These are phyloP conservation scores for Pogonomyrmex barbatus DNA, from an alignment of 1,140 invertebrate genomes.

Conservation along the genomic window DNA sequence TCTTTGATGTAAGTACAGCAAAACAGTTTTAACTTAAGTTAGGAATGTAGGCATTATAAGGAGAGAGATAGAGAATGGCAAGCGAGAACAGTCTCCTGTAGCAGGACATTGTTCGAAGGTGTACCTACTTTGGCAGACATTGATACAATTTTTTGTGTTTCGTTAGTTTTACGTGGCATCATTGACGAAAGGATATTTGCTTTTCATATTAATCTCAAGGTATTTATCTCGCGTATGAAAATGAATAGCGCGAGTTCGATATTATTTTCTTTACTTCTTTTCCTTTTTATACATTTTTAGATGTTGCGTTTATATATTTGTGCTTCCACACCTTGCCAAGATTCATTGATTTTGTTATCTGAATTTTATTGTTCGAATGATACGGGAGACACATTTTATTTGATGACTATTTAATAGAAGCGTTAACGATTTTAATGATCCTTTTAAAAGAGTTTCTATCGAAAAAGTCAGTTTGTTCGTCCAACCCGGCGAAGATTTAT, in stretches of 20 bases:
- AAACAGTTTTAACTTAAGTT: constrained; percentile 75
- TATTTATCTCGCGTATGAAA: constrained; percentile 44
- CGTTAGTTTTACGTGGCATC: constrained; percentile 32
- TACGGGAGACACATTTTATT: constrained; percentile 42
- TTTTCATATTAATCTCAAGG: constrained; percentile 27
- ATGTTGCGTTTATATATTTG: constrained; percentile 71
- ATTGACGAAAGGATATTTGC: background rate
- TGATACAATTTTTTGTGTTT: constrained; percentile 78
- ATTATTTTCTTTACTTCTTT: constrained; percentile 61
- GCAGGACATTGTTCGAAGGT: constrained; percentile 74
- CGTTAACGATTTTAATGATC: constrained; percentile 22
- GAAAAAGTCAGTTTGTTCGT: constrained; percentile 61
- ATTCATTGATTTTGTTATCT: constrained; percentile 63
- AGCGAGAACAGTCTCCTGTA: constrained; percentile 70
- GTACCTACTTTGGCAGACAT: constrained; percentile 84
- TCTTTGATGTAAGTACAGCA: constrained; percentile 78
- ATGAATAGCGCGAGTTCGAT: constrained; percentile 46
- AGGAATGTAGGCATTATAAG: constrained; percentile 67
- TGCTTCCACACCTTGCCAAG: constrained; percentile 81
- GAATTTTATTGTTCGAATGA: constrained; percentile 62
- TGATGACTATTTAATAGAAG: constrained; percentile 15
- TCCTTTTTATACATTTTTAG: constrained; percentile 70
- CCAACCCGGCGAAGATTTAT: constrained; percentile 39
- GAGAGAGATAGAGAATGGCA: constrained; percentile 74
- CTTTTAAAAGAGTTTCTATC: constrained; percentile 49